A percentile compares a stretch with the other conserved stretches of the same genome.
These are phyloP conservation scores for Podotricha telesiphe DNA, from an alignment of 2,888 invertebrate genomes.

Conservation along the genomic window DNA sequence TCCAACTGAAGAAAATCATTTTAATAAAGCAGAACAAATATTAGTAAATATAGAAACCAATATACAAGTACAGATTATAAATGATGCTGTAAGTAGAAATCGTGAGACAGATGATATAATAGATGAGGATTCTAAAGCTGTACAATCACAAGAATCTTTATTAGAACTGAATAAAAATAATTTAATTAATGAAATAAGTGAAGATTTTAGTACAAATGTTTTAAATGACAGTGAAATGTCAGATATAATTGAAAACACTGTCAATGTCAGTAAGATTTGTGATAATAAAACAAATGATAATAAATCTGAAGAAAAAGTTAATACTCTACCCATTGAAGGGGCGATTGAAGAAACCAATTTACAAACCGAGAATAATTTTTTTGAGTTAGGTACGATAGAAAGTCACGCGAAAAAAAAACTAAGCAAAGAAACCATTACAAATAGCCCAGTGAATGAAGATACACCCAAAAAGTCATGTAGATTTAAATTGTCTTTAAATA, in stretches of 20 bases:
- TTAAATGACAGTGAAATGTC: background rate
- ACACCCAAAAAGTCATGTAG: constrained; percentile 2
- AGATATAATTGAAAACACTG: constrained; percentile 1
- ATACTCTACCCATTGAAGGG: background rate
- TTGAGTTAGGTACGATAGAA: constrained; percentile 24
- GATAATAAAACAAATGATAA: background rate
- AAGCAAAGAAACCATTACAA: background rate
- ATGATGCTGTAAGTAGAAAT: background rate
- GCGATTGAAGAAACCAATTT: background rate
- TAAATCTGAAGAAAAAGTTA: background rate
- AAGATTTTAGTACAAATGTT: background rate
- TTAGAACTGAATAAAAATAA: background rate
- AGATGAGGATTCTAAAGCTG: background rate
- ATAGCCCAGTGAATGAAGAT: background rate
- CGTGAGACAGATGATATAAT: background rate
- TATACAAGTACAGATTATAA: background rate
- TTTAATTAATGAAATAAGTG: background rate
- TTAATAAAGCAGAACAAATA: background rate
- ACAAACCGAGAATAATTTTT: constrained; percentile 14
- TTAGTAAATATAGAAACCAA: background rate
- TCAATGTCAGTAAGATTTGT: background rate
- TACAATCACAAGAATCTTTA: background rate
- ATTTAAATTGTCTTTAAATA: constrained; percentile 32
- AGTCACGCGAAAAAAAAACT: constrained; percentile 18
- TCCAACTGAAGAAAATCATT: background rate